Conservation (phyloP, 1,140 invertebrate species). For the Ips nitidus region DNA sequence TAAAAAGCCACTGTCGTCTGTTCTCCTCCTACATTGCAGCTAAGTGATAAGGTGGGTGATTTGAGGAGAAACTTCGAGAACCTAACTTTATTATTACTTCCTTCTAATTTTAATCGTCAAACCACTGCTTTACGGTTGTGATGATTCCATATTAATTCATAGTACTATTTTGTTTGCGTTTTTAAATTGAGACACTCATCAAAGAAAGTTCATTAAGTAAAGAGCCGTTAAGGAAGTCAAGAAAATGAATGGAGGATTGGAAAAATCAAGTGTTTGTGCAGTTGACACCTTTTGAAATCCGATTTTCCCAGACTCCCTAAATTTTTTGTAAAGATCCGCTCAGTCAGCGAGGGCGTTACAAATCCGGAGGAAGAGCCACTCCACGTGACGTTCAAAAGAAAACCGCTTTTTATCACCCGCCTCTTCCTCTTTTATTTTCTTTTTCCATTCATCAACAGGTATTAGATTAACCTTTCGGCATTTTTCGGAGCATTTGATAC, state of each 20-base stretch:
- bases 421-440: conserved; percentile 38
- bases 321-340: conserved; percentile 35
- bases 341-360: conserved; percentile 35
- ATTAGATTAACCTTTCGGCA: conserved; percentile 40
- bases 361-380: conserved; percentile 36
- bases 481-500: conserved; percentile 13
- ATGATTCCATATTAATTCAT: neutral
- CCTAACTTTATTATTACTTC: neutral
- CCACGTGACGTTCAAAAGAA: conserved; percentile 39
- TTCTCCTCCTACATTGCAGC: conserved; percentile 24
- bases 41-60: conserved; percentile 34
- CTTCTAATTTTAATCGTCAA: conserved; percentile 21
- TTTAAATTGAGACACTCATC: neutral
- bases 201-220: conserved; percentile 19
- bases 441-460: conserved; percentile 42
- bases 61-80: conserved; percentile 18
- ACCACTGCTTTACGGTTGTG: neutral
- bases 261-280: conserved; percentile 44
- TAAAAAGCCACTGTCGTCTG: conserved; percentile 49
- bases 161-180: neutral
- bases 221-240: conserved; percentile 24
- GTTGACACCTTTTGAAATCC: conserved; percentile 47
- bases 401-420: conserved; percentile 39
- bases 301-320: conserved; percentile 39
- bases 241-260: conserved; percentile 43